Conservation (phyloP, 1,140 invertebrate genomes). For the Drosophila saltans region DNA sequence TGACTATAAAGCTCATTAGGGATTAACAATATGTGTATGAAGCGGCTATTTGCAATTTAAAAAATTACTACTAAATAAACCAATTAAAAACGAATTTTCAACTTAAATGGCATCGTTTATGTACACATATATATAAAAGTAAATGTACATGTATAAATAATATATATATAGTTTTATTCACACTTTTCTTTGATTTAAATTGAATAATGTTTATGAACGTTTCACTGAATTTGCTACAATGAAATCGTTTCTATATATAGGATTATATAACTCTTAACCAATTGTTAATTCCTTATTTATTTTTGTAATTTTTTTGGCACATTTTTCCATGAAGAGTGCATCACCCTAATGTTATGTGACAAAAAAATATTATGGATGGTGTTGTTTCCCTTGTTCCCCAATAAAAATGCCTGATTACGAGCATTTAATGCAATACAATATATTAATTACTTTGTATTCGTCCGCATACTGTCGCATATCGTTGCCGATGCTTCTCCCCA, state of each 20-base stretch:
- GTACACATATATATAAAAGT: no score
- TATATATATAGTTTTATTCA: not conserved
- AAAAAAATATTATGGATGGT: not conserved
- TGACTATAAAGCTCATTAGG: conserved; percentile 76
- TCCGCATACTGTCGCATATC: conserved; percentile 34
- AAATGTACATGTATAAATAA: no score
- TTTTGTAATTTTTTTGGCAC: not conserved
- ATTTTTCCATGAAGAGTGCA: conserved; percentile 25
- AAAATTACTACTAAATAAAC: not conserved
- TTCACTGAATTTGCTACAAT: no score
- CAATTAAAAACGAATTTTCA: conserved; percentile 13
- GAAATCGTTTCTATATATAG: no score
- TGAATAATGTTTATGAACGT: no score
- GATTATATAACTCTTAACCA: not conserved
- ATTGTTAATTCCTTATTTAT: not conserved
- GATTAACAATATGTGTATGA: conserved; percentile 50
- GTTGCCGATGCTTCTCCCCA: conserved; percentile 5
- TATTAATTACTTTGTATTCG: conserved; percentile 66
- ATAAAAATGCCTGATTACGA: conserved; percentile 70
- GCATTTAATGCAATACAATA: conserved; percentile 75
- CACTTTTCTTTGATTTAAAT: not conserved
- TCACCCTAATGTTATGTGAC: conserved; percentile 37
- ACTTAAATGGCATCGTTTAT: not conserved
- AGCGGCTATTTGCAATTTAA: conserved; percentile 55
- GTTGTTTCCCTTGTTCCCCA: conserved; percentile 34